Conservation (phyloP, 2,113 vertebrate species). For the Tor tambroides region DNA sequence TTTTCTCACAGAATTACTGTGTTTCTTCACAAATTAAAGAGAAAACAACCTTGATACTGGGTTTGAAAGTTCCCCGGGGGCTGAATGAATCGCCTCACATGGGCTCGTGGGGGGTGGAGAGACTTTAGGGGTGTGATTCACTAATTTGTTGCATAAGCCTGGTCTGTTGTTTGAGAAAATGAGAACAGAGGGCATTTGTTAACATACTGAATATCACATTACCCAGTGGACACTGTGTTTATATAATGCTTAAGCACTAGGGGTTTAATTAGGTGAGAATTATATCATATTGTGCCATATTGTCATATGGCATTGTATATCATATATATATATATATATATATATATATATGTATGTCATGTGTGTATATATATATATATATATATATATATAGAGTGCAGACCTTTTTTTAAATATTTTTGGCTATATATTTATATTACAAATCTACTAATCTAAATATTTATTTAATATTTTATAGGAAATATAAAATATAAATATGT, state of each 20-base stretch:
- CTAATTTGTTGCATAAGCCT: background rate
- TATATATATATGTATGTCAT: too few species aligned
- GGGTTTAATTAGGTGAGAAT: background rate
- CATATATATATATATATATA: too few species aligned
- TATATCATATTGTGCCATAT: background rate
- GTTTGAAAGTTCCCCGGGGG: conserved; percentile 30
- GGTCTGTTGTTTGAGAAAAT: conserved; percentile 9
- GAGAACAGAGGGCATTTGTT: background rate
- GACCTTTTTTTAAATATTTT: too few species aligned
- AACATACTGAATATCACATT: conserved; percentile 1
- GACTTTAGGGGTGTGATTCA: background rate
- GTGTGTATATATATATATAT: too few species aligned
- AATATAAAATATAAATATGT: too few species aligned
- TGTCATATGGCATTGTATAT: too few species aligned
- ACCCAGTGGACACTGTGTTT: background rate
- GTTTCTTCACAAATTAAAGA: conserved; percentile 44
- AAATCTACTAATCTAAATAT: too few species aligned
- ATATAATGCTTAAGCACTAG: background rate
- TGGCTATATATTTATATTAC: too few species aligned
- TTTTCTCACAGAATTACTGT: background rate
- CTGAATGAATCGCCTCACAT: conserved; percentile 11
- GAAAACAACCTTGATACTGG: conserved; percentile 28
- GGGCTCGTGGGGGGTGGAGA: background rate
- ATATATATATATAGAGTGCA: too few species aligned
- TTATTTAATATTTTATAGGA: too few species aligned